Evolutionary conservation across 2,888 invertebrate genomes (phyloP).

Genomic region (Adela reaumurella): DNA sequence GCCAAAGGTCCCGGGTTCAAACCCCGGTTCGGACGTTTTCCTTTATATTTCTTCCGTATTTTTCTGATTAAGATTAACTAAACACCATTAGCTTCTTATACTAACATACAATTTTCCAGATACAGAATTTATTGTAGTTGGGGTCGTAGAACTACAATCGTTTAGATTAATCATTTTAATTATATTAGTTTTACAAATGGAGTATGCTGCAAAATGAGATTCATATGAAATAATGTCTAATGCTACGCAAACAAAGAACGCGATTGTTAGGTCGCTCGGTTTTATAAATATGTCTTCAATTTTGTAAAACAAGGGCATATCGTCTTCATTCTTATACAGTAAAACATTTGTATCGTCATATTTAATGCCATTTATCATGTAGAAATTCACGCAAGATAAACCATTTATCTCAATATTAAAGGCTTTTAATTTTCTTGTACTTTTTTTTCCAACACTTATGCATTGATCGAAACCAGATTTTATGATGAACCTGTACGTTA

Average conservation of each 20-base stretch:
- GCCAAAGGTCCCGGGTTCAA: not conserved
- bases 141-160: not conserved
- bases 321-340: not conserved
- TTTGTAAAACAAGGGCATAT: not conserved
- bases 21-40: no score
- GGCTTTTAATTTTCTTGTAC: no score
- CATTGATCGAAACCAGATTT: not conserved
- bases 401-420: not conserved
- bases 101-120: no score
- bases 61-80: not conserved
- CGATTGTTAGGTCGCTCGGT: not conserved
- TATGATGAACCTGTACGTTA: not conserved
- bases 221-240: not conserved
- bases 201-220: not conserved
- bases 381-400: not conserved
- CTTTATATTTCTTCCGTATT: not conserved
- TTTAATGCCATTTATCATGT: conserved; percentile 1
- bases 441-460: not conserved
- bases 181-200: not conserved
- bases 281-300: not conserved
- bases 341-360: not conserved
- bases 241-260: not conserved
- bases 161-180: not conserved
- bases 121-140: not conserved
- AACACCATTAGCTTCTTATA: no score